Base-by-base conservation (phyloP, 2,113 vertebrate species). In the Zosterops pallidus region DNA sequence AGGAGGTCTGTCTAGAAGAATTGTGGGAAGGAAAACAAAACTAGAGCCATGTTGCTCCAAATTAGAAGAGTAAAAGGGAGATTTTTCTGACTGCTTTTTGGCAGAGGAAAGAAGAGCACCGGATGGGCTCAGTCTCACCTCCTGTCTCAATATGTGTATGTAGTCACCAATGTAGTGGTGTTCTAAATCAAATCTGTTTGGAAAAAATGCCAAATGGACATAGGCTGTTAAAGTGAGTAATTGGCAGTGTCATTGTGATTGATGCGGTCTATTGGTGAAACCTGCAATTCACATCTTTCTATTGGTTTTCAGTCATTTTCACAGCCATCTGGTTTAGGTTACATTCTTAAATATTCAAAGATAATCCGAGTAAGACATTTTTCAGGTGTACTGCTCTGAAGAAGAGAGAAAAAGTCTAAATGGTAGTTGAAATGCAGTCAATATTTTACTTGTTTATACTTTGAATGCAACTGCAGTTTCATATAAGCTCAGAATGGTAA, bases 201-300 rank as follows among this genome's bases (percentile, higher is more conserved):
- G 55, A 69, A 63, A 93, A 84, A 94, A 37, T 75, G 82, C 83
- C 85, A 95, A 92, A 84, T 68, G 75, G 74, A 55, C 77, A 75
- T 39, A 70, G 77, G 13, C 46, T 84, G 42, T 84, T 92, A 60
- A 93, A 92, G 60, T 49, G 60, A 81, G 31, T 92, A 72, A 84
- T 80, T 65, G 64, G 31, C 59, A 86, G 42, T 85, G 62, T 80
- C 60, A 94, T 56, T 72, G 49, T 92, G 70, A 83, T 72, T 89
- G 88, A 90, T 74, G 50, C 0, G 6, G 31, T 64, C 69, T 64
- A 5, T 67, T 57, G 55, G 29, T 50, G 50, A 91, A 89, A 86
- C 53, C 59, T 85, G 52, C 31, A 75, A 10, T 83, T 88, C 53
- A 39, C 11, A 49, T 67, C 17, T 82, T 95, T 74, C 18, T 44